Evolutionary conservation across 2,888 invertebrate genomes (phyloP).

Genomic region (Aspidiotus rigidus): DNA sequence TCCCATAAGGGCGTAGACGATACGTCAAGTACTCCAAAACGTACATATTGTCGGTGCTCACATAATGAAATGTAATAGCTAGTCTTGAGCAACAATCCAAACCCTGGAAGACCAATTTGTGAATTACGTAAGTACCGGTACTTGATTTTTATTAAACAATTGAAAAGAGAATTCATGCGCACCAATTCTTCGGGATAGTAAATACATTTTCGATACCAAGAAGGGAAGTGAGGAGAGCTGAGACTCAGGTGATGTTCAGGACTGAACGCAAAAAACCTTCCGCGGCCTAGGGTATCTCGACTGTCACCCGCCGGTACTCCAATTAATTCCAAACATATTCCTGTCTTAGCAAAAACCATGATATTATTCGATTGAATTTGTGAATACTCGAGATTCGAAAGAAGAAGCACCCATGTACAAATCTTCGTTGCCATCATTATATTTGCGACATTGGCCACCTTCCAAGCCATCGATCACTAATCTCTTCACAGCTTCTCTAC

Average conservation of each 20-base stretch:
- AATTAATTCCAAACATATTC: constrained; percentile 68
- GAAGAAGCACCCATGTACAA: constrained; percentile 66
- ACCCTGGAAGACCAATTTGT: constrained; percentile 51
- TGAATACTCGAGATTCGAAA: too few relatives aligned
- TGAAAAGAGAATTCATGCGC: constrained; percentile 15
- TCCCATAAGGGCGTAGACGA: constrained; percentile 60
- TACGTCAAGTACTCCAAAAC: constrained; percentile 89
- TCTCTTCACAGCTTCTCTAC: constrained; percentile 64
- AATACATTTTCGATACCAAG: constrained; percentile 92
- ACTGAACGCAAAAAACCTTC: constrained; percentile 87
- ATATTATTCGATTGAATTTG: too few relatives aligned
- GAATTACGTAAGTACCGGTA: too few relatives aligned
- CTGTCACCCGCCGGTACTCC: constrained; percentile 82
- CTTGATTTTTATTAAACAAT: not conserved
- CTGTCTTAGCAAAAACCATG: constrained; percentile 41
- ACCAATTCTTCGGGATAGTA: constrained; percentile 86
- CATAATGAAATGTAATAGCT: constrained; percentile 90
- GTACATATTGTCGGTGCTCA: constrained; percentile 84
- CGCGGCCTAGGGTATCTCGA: constrained; percentile 70
- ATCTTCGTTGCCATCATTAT: constrained; percentile 74
- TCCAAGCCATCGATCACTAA: constrained; percentile 69
- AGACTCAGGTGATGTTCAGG: constrained; percentile 90
- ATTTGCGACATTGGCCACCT: constrained; percentile 58
- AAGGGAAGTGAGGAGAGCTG: constrained; percentile 61
- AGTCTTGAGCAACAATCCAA: constrained; percentile 83